Evolutionary conservation across 92 coral and sea anemone species (phyloP), one percentile per base, ranked within the genome.

Genomic region (Porites evermanni): DNA sequence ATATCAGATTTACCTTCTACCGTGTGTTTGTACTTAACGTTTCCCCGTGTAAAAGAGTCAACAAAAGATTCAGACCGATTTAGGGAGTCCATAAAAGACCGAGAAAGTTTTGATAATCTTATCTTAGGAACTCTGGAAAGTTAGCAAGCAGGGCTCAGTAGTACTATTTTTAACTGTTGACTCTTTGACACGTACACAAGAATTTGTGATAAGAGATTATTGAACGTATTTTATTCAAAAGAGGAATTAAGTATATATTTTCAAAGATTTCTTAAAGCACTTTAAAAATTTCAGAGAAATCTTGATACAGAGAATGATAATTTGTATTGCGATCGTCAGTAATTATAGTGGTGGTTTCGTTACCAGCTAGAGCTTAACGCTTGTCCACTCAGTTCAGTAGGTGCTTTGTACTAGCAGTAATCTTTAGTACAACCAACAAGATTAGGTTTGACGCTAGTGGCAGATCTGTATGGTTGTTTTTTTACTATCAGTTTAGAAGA

Each of bases 141-240:
- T 74, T n/a, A 21, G 54, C 0, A 10, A n/a, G 12, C 61, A 11
- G 16, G 16, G 12, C 47, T 38, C 47, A 14, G 8, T 19, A 29
- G 8, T 16, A 32, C 8, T 12, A 14, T 79, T 69, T 69, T 26
- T 70, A 23, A 9, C 47, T 38, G 84, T 68, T 76, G 88, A 21
- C 88, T 67, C 60, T 77, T 68, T 78, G 69, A 85, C 77, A 58
- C 69, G 83, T 54, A 68, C 63, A 67, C 11, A 53, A 68, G 51
- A 77, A 69, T 76, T 85, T 76, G 83, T 85, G 88, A 85, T 85
- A 83, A 92, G 87, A 91, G 87, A 88, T 87, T 94, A 94, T 90
- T 80, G 82, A 92, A 88, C 86, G 93, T 94, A 94, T 94, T 94
- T 94, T 94, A 94, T 90, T 94, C 95, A 80, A 85, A 92, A 92